Conservation (phyloP, 2,888 invertebrate species). For the Alitta virens region DNA sequence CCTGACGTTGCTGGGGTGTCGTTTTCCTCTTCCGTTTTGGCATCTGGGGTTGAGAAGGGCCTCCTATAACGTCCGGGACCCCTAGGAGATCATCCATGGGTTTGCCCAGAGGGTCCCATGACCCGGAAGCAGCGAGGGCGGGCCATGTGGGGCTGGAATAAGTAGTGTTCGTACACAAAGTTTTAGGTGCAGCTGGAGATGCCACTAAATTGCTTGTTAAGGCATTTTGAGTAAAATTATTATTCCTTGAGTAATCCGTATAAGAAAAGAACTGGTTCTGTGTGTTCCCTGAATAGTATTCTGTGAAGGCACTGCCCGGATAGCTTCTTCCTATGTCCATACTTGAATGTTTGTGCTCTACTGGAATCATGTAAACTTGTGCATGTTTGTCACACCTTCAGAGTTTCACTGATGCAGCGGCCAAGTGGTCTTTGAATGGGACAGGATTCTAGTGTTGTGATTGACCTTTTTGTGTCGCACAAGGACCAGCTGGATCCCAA, state of each 20-base stretch:
- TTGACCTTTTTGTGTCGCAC: no score
- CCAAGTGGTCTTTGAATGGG: no score
- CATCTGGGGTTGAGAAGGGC: not conserved
- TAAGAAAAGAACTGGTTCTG: constrained; percentile 6
- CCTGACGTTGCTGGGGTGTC: constrained; percentile 63
- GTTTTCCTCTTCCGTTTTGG: constrained; percentile 28
- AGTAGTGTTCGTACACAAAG: not conserved
- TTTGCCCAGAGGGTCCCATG: constrained; percentile 1
- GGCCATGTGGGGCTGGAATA: not conserved
- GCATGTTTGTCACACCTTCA: no score
- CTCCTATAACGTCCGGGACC: not conserved
- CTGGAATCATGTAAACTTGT: no score
- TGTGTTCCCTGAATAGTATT: constrained; percentile 1
- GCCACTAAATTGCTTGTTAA: not conserved
- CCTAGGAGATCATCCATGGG: not conserved
- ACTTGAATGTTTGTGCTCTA: not conserved
- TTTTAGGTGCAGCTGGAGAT: not conserved
- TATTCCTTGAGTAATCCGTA: not conserved
- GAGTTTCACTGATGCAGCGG: no score
- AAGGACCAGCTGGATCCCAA: no score
- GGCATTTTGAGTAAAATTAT: not conserved
- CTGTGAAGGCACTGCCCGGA: constrained; percentile 14
- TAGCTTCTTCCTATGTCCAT: constrained; percentile 11
- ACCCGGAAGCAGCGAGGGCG: not conserved
- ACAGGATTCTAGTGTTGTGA: no score